Percentiles rank a stretch among this genome's conserved stretches.
Conservation (phyloP, 2,113 vertebrate species). For the Hypomesus transpacificus region DNA sequence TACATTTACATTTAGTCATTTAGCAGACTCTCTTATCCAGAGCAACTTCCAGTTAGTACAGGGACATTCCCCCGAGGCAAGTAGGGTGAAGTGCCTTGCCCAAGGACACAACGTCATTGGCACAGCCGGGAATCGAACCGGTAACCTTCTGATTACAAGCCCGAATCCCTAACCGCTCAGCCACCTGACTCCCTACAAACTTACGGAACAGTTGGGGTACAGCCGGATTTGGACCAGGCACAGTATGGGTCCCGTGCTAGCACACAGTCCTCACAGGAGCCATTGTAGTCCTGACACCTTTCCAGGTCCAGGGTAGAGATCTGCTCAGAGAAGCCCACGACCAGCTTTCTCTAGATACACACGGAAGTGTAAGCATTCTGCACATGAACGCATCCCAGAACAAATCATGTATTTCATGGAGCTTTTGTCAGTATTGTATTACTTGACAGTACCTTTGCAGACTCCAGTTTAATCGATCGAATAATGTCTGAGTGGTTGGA, state of each 20-base stretch:
- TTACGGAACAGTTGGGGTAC: conserved; percentile 47
- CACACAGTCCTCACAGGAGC: conserved; percentile 67
- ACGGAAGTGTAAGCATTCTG: background rate
- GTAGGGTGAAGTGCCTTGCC: too few species aligned
- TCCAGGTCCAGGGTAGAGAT: conserved; percentile 62
- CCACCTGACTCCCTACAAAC: too few species aligned
- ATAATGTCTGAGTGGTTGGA: conserved; percentile 41
- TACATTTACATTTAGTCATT: too few species aligned
- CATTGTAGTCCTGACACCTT: conserved; percentile 60
- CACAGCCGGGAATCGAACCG: too few species aligned
- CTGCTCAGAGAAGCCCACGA: conserved; percentile 64
- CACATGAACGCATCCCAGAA: background rate
- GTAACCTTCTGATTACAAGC: too few species aligned
- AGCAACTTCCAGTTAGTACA: too few species aligned
- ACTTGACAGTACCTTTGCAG: conserved; percentile 54
- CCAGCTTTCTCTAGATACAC: conserved; percentile 61
- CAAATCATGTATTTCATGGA: too few species aligned
- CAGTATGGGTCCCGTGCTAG: conserved; percentile 73
- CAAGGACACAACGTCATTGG: too few species aligned
- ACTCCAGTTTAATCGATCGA: conserved; percentile 66
- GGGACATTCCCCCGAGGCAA: too few species aligned
- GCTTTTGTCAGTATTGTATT: too few species aligned
- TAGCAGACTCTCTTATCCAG: too few species aligned
- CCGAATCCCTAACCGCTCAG: too few species aligned
- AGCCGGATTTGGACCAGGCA: conserved; percentile 61